Percentiles rank a stretch among this genome's conserved stretches.
Conservation (phyloP, 2,797 vertebrate genomes). For the Amniataba percoides region DNA sequence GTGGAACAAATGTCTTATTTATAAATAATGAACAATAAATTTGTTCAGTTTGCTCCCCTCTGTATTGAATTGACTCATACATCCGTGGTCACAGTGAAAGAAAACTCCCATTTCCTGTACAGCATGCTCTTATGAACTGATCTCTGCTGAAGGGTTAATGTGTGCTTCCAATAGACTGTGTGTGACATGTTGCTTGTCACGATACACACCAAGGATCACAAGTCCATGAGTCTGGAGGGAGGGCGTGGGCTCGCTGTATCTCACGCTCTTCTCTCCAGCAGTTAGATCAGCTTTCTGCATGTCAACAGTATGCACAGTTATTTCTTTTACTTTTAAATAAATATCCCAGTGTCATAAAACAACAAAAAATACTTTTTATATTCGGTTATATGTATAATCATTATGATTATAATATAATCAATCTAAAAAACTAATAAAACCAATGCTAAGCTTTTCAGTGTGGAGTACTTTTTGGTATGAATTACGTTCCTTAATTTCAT, state of each 20-base stretch:
- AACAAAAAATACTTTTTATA: neutral
- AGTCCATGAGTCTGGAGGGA: neutral
- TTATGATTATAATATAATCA: too few species aligned
- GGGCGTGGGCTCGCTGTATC: neutral
- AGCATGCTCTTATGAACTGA: neutral
- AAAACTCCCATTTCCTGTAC: neutral
- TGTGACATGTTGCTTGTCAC: neutral
- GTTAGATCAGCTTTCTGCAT: too few species aligned
- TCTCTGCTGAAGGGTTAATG: neutral
- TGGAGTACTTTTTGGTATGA: too few species aligned
- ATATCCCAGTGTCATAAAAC: neutral
- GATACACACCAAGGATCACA: neutral
- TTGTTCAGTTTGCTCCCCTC: neutral
- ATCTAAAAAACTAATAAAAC: neutral
- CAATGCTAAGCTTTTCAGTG: neutral
- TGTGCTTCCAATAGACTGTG: conserved; percentile 1
- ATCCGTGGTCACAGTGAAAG: neutral
- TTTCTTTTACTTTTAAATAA: neutral
- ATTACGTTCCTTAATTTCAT: too few species aligned
- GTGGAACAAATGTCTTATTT: neutral
- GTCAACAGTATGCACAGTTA: neutral
- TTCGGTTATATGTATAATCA: neutral
- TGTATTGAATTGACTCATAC: neutral
- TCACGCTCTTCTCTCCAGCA: neutral
- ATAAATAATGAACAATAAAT: neutral